phyloP scores from a whole-genome alignment of 2,888 invertebrate species.

The Scaptomyza parva region DNA sequence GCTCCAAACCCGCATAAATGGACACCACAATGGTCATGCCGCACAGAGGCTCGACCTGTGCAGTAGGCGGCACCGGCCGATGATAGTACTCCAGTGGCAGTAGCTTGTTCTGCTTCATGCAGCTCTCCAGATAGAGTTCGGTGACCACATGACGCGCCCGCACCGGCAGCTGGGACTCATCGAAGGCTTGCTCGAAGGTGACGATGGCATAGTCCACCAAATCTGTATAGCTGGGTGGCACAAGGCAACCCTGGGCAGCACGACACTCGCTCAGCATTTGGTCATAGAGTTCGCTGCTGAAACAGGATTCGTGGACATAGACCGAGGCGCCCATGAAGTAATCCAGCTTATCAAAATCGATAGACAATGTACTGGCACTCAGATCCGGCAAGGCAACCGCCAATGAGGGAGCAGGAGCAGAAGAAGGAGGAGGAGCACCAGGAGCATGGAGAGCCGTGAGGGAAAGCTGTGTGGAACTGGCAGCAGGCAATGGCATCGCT shows the following conservation, averaged over 20 bases:
- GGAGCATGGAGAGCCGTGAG: background rate
- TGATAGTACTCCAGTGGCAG: conserved; percentile 90
- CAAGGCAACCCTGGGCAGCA: conserved; percentile 86
- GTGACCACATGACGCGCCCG: conserved; percentile 81
- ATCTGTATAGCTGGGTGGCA: conserved; percentile 85
- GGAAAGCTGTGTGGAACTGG: conserved; percentile 70
- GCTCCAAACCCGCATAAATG: conserved; percentile 90
- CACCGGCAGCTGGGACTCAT: conserved; percentile 69
- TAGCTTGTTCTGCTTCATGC: conserved; percentile 86
- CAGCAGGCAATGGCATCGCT: conserved; percentile 68
- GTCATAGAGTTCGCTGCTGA: conserved; percentile 84
- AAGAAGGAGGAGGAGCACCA: background rate
- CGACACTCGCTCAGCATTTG: conserved; percentile 86
- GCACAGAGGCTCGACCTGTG: conserved; percentile 86
- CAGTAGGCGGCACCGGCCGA: conserved; percentile 87
- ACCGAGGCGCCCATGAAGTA: conserved; percentile 80
- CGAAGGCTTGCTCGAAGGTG: conserved; percentile 84
- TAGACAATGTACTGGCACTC: conserved; percentile 71
- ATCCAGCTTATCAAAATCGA: conserved; percentile 82
- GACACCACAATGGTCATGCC: conserved; percentile 93
- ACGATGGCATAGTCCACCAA: conserved; percentile 89
- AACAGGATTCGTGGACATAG: conserved; percentile 85
- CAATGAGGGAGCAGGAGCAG: background rate
- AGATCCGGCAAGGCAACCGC: conserved; percentile 53
- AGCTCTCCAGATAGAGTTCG: conserved; percentile 83